Base-by-base conservation (phyloP, 2,888 invertebrate species). In the Hermaeophaga mercurialis region DNA sequence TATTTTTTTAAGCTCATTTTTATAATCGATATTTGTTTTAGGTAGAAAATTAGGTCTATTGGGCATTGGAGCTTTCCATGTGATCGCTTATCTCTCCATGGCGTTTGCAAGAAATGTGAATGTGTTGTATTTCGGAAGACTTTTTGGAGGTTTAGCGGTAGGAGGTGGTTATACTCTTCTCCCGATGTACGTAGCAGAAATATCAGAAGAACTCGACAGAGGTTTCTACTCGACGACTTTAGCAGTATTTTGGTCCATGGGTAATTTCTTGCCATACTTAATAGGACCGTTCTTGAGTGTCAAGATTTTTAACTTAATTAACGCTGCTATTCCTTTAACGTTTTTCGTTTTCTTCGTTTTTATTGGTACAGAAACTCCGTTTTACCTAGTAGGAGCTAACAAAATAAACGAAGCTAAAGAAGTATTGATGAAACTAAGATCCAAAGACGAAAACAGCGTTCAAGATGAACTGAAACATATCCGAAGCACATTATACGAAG, bases 141-240 rank as follows among this genome's bases (percentile, higher is more conserved):
- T 81, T 15, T 54, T 82, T 5, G 75, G 74, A 11, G 91, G 91
- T 41, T 69, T 89, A 1, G 84, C 84, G 0, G 82, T 87, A 0
- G 88, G 89, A 0, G 85, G 87, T 69, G 80, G 86, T 9, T 89
- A 87, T 78, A 85, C 88, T 0, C 83, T 87, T 1, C 83, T 86
- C 1, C 91, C 94, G 0, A 88, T 92, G 84, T 94, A 94, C 77
- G 85, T 92, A 59, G 90, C 90, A 38, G 94, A 94, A 77, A 88
- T 92, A 31, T 84, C 92, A 1, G 76, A 89, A 79, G 86, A 87
- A 56, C 85, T 87, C 12, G 84, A 86, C 7, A 80, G 95, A 59
- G 94, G 94, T 0, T 85, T 89, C 0, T 78, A 93, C 0, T 64
- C 65, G 1, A 61, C 61, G 1, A 85, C 91, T 57, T 84, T 92